Conservation (phyloP, 2,113 vertebrate genomes). For the Chlamydotis undulata region DNA sequence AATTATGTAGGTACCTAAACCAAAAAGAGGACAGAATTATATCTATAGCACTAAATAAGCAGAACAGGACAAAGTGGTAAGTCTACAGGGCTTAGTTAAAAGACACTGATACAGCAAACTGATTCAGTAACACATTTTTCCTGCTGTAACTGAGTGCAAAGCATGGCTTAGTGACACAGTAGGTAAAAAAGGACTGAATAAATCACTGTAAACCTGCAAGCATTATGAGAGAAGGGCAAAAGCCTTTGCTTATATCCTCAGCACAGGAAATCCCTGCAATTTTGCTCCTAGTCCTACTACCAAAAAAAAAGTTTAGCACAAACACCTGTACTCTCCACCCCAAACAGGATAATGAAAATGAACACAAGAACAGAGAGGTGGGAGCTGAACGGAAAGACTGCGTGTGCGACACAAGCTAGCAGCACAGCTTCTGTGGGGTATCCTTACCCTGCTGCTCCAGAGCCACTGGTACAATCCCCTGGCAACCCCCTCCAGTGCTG, state of each 20-base stretch:
- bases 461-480: neutral
- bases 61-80: neutral
- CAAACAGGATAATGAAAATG: neutral
- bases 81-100: neutral
- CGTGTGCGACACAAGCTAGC: neutral
- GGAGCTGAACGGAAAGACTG: neutral
- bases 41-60: neutral
- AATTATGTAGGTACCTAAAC: neutral
- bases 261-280: neutral
- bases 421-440: neutral
- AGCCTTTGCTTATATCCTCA: neutral
- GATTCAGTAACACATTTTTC: neutral
- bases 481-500: neutral
- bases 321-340: no score
- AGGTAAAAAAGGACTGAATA: neutral
- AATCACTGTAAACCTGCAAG: neutral
- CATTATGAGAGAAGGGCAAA: neutral
- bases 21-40: neutral
- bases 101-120: neutral
- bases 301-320: neutral
- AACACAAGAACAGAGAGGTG: neutral
- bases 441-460: neutral
- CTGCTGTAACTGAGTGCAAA: neutral
- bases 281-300: neutral
- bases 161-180: neutral